Evolutionary conservation across 2,888 invertebrate genomes (phyloP).

Genomic region (Acanthoscelides obtectus): DNA sequence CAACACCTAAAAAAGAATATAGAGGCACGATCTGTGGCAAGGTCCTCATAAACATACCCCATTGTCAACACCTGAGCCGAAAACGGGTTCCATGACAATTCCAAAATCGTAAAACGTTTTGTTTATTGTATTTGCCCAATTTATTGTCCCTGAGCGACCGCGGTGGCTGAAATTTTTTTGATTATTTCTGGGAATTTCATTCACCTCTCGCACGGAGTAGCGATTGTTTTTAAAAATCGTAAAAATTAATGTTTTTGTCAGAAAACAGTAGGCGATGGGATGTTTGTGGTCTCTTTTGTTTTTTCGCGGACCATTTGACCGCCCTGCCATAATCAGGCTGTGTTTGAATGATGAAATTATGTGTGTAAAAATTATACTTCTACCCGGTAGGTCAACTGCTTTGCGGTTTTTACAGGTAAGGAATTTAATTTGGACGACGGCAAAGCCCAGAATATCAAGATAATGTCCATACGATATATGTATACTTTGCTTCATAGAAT

Average conservation of each 20-base stretch:
- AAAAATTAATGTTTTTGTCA: not conserved
- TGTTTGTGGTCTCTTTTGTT: not conserved
- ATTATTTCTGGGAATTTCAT: conserved; percentile 30
- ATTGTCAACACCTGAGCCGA: conserved; percentile 43
- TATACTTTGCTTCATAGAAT: too few species aligned
- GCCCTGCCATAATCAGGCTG: not conserved
- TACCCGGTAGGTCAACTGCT: not conserved
- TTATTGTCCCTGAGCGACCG: conserved; percentile 37
- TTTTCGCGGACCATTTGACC: not conserved
- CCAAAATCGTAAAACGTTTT: conserved; percentile 42
- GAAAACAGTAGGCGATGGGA: not conserved
- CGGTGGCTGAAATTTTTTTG: conserved; percentile 38
- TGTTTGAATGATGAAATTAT: not conserved
- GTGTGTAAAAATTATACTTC: not conserved
- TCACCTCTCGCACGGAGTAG: conserved; percentile 12
- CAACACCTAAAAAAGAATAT: conserved; percentile 27
- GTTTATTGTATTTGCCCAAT: conserved; percentile 44
- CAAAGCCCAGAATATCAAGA: not conserved
- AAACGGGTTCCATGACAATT: conserved; percentile 35
- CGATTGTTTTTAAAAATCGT: not conserved
- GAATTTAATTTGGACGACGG: not conserved
- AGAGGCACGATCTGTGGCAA: conserved; percentile 38
- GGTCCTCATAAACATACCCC: conserved; percentile 41
- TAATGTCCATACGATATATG: too few species aligned
- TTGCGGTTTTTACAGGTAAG: not conserved